Conservation (phyloP, 2,888 invertebrate genomes). For the Ectobius pallidus region DNA sequence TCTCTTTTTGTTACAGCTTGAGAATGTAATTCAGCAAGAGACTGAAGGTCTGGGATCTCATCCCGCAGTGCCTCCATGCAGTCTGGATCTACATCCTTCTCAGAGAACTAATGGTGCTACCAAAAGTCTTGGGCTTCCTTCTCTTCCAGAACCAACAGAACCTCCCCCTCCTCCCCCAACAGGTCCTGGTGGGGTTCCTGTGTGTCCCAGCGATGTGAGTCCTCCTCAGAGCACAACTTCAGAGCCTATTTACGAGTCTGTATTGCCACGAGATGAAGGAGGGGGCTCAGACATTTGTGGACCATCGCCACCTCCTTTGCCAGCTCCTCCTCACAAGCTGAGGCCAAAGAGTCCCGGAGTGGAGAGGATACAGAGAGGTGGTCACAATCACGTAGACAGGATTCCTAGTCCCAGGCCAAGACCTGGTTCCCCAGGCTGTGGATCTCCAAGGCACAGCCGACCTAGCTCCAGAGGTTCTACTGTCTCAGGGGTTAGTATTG, state of each 20-base stretch:
- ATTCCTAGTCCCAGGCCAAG: constrained; percentile 44
- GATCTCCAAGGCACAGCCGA: constrained; percentile 60
- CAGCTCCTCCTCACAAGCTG: constrained; percentile 51
- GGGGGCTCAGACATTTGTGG: constrained; percentile 42
- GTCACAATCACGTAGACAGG: constrained; percentile 44
- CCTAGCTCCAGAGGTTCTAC: constrained; percentile 59
- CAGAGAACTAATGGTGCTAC: constrained; percentile 41
- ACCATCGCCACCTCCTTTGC: constrained; percentile 49
- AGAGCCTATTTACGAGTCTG: constrained; percentile 83
- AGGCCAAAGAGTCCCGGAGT: constrained; percentile 54
- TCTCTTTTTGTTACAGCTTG: constrained; percentile 56
- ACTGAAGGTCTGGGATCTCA: constrained; percentile 61
- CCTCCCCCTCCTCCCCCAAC: constrained; percentile 72
- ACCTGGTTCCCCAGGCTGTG: constrained; percentile 42
- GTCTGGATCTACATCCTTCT: constrained; percentile 47
- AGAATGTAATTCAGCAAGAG: constrained; percentile 69
- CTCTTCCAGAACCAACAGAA: constrained; percentile 77
- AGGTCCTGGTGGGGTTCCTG: constrained; percentile 15
- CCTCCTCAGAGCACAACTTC: constrained; percentile 56
- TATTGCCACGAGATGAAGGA: constrained; percentile 71
- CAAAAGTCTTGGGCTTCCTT: constrained; percentile 60
- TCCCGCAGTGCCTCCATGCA: constrained; percentile 47
- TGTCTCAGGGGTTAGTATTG: constrained; percentile 55
- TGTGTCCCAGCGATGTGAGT: constrained; percentile 48
- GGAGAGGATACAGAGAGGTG: constrained; percentile 50